These are phyloP conservation scores for Zosterops japonicus DNA, from an alignment of 2,113 vertebrate species.

Conservation along the genomic window DNA sequence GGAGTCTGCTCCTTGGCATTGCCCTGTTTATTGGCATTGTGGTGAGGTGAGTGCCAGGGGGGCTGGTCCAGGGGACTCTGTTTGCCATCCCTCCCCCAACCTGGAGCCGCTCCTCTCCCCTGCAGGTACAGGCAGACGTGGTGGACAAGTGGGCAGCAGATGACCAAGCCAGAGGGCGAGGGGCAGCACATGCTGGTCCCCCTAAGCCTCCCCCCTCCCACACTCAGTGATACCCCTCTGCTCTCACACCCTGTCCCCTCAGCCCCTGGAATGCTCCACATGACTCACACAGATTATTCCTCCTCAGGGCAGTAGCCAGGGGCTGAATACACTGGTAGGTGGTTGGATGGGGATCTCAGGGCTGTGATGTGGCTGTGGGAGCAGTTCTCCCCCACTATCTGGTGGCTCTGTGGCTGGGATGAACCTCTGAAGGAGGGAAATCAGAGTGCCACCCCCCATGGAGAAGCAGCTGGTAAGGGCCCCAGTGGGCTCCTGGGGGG, in stretches of 20 bases:
- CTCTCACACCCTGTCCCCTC: neutral
- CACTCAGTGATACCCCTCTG: neutral
- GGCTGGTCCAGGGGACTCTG: accelerated
- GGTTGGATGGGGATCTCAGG: no score
- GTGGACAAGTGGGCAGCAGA: neutral
- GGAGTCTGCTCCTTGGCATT: slow-evolving; percentile 47
- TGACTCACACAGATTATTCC: slow-evolving; percentile 22
- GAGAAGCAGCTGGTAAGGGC: neutral
- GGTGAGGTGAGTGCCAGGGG: slow-evolving; percentile 53
- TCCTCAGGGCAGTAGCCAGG: neutral
- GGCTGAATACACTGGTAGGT: neutral
- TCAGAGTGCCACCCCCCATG: neutral
- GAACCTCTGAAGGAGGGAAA: neutral
- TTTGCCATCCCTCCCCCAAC: neutral
- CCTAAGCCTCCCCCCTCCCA: neutral
- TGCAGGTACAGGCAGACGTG: slow-evolving; percentile 10
- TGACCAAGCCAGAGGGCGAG: neutral
- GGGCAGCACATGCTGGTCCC: neutral
- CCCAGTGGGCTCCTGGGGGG: neutral
- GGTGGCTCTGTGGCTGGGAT: neutral
- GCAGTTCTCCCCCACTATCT: no score
- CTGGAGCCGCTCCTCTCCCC: neutral
- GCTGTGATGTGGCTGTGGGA: neutral
- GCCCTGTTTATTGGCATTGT: slow-evolving; percentile 33
- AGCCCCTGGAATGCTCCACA: neutral